Conservation (phyloP, 2,797 vertebrate genomes). For the Corythornis leucogaster region DNA sequence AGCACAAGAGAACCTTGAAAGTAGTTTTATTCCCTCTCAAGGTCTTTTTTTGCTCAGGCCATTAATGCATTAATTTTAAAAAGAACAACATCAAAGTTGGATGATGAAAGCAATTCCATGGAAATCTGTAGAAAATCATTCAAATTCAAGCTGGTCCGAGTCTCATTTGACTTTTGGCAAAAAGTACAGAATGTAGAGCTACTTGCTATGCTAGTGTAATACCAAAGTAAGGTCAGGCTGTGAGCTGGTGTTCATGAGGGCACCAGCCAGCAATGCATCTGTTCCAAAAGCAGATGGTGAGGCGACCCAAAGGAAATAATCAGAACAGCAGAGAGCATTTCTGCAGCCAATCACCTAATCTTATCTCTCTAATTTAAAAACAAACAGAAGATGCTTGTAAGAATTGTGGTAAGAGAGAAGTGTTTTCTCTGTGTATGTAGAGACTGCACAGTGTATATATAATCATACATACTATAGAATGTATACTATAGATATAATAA, state of each 20-base stretch:
- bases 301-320: not conserved
- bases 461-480: fast-evolving
- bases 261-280: not conserved
- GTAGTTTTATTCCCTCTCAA: not conserved
- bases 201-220: not conserved
- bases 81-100: not conserved
- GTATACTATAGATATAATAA: not conserved
- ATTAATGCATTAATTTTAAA: not conserved
- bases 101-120: not conserved
- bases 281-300: not conserved
- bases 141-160: not conserved
- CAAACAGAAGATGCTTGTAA: not conserved
- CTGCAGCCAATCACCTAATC: not conserved
- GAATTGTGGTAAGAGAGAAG: not conserved
- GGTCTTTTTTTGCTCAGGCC: not conserved
- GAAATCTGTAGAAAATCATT: not conserved
- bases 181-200: not conserved
- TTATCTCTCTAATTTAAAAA: not conserved
- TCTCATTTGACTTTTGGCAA: not conserved
- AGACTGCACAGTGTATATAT: not conserved
- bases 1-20: not conserved
- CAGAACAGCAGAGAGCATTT: not conserved
- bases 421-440: fast-evolving
- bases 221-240: not conserved
- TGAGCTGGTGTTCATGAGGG: not conserved